Percentiles rank a stretch among this genome's conserved stretches.
Conservation (phyloP, 2,797 vertebrate genomes). For the Apogon talboti region DNA sequence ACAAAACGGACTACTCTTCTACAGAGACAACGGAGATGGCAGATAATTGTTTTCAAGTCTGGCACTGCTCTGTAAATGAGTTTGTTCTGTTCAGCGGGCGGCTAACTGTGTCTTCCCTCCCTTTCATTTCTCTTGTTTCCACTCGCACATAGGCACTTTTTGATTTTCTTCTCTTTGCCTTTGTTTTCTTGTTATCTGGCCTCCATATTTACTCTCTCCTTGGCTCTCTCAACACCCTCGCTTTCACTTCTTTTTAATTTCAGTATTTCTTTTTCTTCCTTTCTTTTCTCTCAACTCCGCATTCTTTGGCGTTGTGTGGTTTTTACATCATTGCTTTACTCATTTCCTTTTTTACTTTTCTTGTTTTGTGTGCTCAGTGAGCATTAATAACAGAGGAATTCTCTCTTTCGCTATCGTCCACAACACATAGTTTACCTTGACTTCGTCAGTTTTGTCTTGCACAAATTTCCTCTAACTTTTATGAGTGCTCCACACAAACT, state of each 20-base stretch:
- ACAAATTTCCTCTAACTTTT: conserved; percentile 25
- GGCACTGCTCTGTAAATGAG: conserved; percentile 81
- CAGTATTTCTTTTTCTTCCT: conserved; percentile 38
- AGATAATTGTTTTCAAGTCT: conserved; percentile 88
- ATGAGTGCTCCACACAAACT: conserved; percentile 27
- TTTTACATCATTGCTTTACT: conserved; percentile 77
- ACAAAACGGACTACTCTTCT: conserved; percentile 77
- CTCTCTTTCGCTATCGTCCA: conserved; percentile 47
- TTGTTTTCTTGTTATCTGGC: conserved; percentile 76
- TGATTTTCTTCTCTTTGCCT: conserved; percentile 59
- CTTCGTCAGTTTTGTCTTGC: conserved; percentile 34
- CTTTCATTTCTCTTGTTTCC: conserved; percentile 71
- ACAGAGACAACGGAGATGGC: conserved; percentile 78
- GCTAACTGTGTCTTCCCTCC: conserved; percentile 73
- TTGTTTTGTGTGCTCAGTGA: conserved; percentile 60
- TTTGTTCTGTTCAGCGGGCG: conserved; percentile 80
- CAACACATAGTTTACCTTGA: conserved; percentile 69
- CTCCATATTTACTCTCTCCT: conserved; percentile 78
- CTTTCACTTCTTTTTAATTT: conserved; percentile 50
- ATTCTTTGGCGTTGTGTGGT: conserved; percentile 59
- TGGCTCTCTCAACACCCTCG: conserved; percentile 59
- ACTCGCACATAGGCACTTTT: conserved; percentile 34
- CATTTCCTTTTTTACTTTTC: conserved; percentile 48
- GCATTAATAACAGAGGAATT: conserved; percentile 48
- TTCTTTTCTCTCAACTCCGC: conserved; percentile 46